These are phyloP conservation scores for Masticophis lateralis DNA, from an alignment of 2,797 vertebrate species.

Conservation along the genomic window DNA sequence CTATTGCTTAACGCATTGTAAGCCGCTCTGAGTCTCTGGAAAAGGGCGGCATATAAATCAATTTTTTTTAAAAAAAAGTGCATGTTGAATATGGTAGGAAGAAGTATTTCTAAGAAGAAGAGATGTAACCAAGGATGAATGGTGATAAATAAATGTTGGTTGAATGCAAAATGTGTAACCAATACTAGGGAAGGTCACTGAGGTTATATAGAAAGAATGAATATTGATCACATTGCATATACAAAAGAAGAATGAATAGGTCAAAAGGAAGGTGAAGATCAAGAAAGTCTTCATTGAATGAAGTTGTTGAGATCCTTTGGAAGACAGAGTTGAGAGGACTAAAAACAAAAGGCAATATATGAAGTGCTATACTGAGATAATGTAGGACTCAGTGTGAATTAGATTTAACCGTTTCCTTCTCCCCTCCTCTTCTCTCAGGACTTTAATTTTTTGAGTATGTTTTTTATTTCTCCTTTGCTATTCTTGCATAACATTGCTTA, in stretches of 20 bases:
- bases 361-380: background rate
- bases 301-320: background rate
- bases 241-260: background rate
- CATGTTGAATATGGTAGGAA: background rate
- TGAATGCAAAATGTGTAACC: background rate
- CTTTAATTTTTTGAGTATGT: background rate
- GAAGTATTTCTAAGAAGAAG: background rate
- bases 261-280: background rate
- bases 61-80: background rate
- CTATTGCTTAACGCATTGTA: too few relatives aligned
- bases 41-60: too few relatives aligned
- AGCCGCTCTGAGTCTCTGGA: too few relatives aligned
- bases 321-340: background rate
- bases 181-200: background rate
- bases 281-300: background rate
- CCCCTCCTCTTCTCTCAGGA: background rate
- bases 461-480: background rate
- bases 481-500: background rate
- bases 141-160: background rate
- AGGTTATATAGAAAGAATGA: background rate
- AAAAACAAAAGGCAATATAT: background rate
- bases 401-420: background rate
- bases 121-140: background rate
- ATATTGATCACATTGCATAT: background rate
- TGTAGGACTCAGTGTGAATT: background rate